Evolutionary conservation across 2,113 vertebrate species (phyloP).

Genomic region (Puffinus mauretanicus): DNA sequence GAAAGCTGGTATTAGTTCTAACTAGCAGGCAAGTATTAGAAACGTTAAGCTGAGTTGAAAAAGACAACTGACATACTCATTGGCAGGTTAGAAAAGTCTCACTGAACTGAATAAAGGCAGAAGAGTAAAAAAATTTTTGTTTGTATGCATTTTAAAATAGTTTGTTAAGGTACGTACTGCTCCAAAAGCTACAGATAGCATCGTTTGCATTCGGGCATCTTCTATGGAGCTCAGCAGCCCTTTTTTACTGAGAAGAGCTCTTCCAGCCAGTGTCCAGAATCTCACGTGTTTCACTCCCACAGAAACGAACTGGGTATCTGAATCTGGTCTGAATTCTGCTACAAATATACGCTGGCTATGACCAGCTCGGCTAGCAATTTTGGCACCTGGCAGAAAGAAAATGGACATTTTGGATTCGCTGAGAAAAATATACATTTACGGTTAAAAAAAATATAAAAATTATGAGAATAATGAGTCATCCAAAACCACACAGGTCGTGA

Average conservation of each 20-base stretch:
- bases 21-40: not conserved
- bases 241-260: constrained; percentile 92
- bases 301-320: constrained; percentile 96
- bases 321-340: constrained; percentile 96
- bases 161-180: constrained; percentile 84
- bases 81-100: not conserved
- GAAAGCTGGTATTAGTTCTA: not conserved
- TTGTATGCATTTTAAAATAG: not conserved
- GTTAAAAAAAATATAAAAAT: not conserved
- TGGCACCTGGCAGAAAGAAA: constrained; percentile 82
- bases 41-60: not conserved
- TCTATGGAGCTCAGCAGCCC: constrained; percentile 92
- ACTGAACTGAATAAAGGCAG: not conserved
- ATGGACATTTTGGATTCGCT: not conserved
- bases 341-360: constrained; percentile 97
- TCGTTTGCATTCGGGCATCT: constrained; percentile 94
- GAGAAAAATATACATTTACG: not conserved
- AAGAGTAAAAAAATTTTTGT: not conserved
- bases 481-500: not conserved
- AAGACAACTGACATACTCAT: not conserved
- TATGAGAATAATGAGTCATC: not conserved
- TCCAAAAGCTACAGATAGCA: constrained; percentile 97
- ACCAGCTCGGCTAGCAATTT: constrained; percentile 89
- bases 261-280: constrained; percentile 95
- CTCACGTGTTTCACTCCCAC: constrained; percentile 97